These are phyloP conservation scores for Nycticebus coucang DNA, from an alignment of 2,113 vertebrate genomes.

Conservation along the genomic window DNA sequence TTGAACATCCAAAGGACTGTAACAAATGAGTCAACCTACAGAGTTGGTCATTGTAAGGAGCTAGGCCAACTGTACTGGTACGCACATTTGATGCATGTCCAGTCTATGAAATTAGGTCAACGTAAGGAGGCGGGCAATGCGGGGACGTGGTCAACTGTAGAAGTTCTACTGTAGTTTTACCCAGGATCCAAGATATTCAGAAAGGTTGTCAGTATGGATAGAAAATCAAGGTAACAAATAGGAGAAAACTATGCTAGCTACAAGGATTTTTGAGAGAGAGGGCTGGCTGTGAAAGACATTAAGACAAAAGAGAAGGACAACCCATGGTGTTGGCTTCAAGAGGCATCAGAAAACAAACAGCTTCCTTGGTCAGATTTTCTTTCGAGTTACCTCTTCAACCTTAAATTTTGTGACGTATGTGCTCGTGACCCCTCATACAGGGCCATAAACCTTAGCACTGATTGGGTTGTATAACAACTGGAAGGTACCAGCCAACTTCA, in stretches of 20 bases:
- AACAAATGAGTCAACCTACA: too few species aligned
- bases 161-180: not conserved
- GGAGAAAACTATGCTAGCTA: not conserved
- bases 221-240: not conserved
- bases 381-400: not conserved
- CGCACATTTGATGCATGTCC: too few species aligned
- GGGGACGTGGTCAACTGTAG: too few species aligned
- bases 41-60: too few species aligned
- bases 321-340: not conserved
- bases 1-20: too few species aligned
- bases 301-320: not conserved
- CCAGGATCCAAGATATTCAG: not conserved
- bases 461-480: not conserved
- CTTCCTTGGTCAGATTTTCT: conserved; percentile 8
- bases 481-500: not conserved
- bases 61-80: too few species aligned
- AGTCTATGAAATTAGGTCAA: too few species aligned
- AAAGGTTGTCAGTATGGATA: not conserved
- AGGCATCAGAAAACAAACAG: conserved; percentile 2
- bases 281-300: not conserved
- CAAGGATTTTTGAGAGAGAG: not conserved
- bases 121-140: too few species aligned
- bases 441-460: not conserved
- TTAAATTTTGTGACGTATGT: not conserved
- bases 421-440: not conserved